Evolutionary conservation across 2,113 vertebrate species (phyloP).

Genomic region (Chamaetylas fuelleborni): DNA sequence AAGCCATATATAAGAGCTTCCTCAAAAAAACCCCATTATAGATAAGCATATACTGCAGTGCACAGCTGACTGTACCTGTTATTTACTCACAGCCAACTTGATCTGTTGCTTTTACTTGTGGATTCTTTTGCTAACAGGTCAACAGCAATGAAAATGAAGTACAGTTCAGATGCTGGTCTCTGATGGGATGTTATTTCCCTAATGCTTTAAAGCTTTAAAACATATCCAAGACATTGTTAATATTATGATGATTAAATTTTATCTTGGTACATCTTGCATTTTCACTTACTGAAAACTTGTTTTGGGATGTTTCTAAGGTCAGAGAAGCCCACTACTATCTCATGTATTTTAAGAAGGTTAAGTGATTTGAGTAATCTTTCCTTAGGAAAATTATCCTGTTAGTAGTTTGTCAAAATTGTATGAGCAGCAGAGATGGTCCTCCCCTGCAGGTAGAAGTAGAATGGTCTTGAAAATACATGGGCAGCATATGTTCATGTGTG

Average conservation of each 20-base stretch:
- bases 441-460: neutral
- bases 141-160: neutral
- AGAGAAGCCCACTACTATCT: neutral
- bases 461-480: conserved; percentile 17
- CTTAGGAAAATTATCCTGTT: neutral
- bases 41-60: neutral
- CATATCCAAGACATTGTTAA: neutral
- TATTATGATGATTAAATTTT: neutral
- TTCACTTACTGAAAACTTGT: conserved; percentile 4
- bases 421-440: neutral
- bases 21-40: neutral
- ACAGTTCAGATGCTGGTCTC: neutral
- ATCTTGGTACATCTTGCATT: neutral
- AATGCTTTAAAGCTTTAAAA: neutral
- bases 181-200: neutral
- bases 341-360: neutral
- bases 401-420: neutral
- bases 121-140: conserved; percentile 22
- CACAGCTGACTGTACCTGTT: neutral
- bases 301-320: neutral
- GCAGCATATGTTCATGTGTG: neutral
- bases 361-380: neutral
- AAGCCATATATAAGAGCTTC: neutral
- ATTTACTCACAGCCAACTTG: neutral
- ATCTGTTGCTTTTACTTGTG: conserved; percentile 8